Base-by-base conservation (phyloP, 2,888 invertebrate species). In the Pammene fasciana region DNA sequence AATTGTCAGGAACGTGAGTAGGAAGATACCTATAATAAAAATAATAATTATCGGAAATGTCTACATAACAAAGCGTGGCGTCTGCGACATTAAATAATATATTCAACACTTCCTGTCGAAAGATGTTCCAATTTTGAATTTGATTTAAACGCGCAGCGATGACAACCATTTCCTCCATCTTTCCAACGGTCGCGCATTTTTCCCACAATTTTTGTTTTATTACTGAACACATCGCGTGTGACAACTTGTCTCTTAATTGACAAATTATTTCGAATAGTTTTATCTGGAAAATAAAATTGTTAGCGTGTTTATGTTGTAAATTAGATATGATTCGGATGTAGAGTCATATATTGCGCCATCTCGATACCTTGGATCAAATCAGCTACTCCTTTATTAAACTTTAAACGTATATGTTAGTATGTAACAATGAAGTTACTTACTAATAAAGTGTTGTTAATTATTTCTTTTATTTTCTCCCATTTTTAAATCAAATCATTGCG, bases 91-190 rank as follows among this genome's bases (percentile, higher is more conserved):
- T 83, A 82, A 65, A 70, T 86, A 86, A 87, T 87, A 88, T 86
- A 89, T 90, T 89, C 82, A 84, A 85, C 84, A 85, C 86, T 87
- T 90, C 90, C 90, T 84, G 88, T 79, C 86, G 88, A 89, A 90
- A 87, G 89, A 88, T 87, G 89, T 87, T 87, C 90, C 88, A 92
- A 90, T 92, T 92, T 88, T 88, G 86, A 86, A 84, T 91, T 88
- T 91, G 89, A 92, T 92, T 89, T 90, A 91, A 86, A 86, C 81
- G 80, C 83, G 77, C 77, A 78, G 76, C 81, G 90, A 72, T 86
- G 91, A 91, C 91, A 88, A 85, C 84, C 83, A 87, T 89, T 89
- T 92, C 91, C 91, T 89, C 80, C 81, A 84, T 54, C 84, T 86
- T 83, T 83, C 80, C 80, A 82, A 79, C 78, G 79, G 64, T 52